Percentiles rank a stretch among this genome's conserved stretches.
Conservation (phyloP, 2,888 invertebrate species). For the Troglohyphantes excavatus region DNA sequence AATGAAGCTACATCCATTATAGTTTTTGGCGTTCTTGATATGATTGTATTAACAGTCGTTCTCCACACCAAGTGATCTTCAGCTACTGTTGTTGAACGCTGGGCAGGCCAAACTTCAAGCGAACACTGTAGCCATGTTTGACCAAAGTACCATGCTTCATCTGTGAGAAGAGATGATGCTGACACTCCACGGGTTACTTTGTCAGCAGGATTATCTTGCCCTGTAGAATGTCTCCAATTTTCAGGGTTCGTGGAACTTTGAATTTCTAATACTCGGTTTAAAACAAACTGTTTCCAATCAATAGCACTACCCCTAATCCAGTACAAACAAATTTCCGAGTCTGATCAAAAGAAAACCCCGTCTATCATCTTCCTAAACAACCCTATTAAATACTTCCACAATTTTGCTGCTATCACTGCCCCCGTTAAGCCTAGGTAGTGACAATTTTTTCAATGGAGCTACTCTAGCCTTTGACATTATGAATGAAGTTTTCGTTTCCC, state of each 20-base stretch:
- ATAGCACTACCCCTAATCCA: background rate
- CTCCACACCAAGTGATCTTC: background rate
- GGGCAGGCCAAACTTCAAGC: background rate
- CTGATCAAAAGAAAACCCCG: background rate
- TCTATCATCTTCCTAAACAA: no score
- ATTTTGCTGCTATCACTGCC: background rate
- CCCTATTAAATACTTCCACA: background rate
- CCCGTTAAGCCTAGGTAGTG: background rate
- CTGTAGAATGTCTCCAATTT: conserved; percentile 7
- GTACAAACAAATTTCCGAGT: conserved; percentile 13
- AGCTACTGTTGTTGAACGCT: background rate
- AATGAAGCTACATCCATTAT: conserved; percentile 2
- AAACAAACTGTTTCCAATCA: background rate
- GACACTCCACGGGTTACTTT: background rate
- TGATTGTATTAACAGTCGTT: background rate
- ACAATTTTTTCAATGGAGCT: no score
- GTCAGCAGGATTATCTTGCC: background rate
- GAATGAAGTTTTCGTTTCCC: background rate
- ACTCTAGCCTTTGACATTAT: background rate
- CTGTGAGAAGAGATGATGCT: background rate
- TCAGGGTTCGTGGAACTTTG: background rate
- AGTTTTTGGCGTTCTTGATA: background rate
- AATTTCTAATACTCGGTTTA: background rate
- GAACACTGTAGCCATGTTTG: background rate
- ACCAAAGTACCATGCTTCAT: background rate